A percentile compares a stretch with the other conserved stretches of the same genome.
These are phyloP conservation scores for Teinopalpus imperialis DNA, from an alignment of 2,888 invertebrate genomes.

Conservation along the genomic window DNA sequence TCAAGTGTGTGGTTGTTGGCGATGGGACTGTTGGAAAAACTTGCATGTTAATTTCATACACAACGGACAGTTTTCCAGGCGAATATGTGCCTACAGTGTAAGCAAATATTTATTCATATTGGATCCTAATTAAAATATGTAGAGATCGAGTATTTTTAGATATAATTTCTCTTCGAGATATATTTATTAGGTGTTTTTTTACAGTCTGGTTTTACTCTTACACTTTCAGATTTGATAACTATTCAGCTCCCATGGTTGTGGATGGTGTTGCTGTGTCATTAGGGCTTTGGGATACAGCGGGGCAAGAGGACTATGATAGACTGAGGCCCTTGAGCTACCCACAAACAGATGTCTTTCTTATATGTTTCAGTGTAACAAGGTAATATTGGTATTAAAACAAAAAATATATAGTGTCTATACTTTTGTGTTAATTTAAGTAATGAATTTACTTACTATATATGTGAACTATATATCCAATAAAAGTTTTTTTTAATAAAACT, in stretches of 20 bases:
- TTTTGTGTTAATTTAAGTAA: too few species aligned
- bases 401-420: too few species aligned
- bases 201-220: too few species aligned
- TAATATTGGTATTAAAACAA: slow-evolving; percentile 35
- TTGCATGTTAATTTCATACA: slow-evolving; percentile 96
- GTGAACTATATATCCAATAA: too few species aligned
- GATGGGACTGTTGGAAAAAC: slow-evolving; percentile 97
- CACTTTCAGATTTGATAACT: slow-evolving; percentile 95
- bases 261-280: slow-evolving; percentile 98
- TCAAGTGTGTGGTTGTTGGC: slow-evolving; percentile 95
- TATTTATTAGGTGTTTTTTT: too few species aligned
- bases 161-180: too few species aligned
- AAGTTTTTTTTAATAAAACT: too few species aligned
- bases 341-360: slow-evolving; percentile 99
- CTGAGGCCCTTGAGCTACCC: slow-evolving; percentile 98
- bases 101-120: slow-evolving; percentile 63
- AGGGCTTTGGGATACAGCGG: slow-evolving; percentile 99
- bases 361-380: slow-evolving; percentile 98
- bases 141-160: neutral
- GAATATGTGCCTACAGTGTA: slow-evolving; percentile 98
- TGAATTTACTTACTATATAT: too few species aligned
- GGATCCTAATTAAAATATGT: slow-evolving; percentile 18
- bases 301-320: slow-evolving; percentile 98
- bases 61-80: slow-evolving; percentile 95
- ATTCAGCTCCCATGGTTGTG: slow-evolving; percentile 99